These are phyloP conservation scores for Ardeotis arabs DNA, from an alignment of 2,113 vertebrate genomes.

Conservation along the genomic window DNA sequence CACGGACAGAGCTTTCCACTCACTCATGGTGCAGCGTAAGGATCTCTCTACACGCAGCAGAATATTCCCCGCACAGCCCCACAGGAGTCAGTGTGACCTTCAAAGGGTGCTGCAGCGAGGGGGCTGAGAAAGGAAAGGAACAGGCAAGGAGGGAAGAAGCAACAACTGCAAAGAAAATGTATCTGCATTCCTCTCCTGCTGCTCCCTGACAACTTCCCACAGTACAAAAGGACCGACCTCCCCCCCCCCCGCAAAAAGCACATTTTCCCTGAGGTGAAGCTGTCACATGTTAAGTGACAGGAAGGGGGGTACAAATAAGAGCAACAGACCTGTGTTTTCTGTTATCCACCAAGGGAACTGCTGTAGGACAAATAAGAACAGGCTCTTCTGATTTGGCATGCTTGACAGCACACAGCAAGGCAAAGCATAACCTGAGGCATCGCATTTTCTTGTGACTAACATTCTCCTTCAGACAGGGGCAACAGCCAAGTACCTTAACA, in stretches of 20 bases:
- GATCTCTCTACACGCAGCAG: background rate
- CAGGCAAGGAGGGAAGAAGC: background rate
- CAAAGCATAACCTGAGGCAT: no score
- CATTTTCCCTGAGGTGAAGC: background rate
- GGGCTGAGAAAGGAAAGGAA: background rate
- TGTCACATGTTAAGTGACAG: background rate
- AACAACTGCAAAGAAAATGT: background rate
- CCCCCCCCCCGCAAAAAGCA: no score
- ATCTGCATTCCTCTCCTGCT: background rate
- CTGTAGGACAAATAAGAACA: background rate
- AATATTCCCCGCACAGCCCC: background rate
- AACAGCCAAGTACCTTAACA: no score
- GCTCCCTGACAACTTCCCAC: background rate
- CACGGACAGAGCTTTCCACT: background rate
- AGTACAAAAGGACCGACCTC: background rate
- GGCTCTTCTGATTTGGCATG: background rate
- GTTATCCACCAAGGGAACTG: background rate
- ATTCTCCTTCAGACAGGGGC: background rate
- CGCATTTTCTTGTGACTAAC: no score
- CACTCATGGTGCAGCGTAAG: accelerated
- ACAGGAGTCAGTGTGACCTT: background rate
- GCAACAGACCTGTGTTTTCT: background rate
- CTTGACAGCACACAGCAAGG: no score
- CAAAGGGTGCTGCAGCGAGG: background rate
- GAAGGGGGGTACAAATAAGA: background rate